Conservation (phyloP, 2,113 vertebrate species). For the Varanus salvator region DNA sequence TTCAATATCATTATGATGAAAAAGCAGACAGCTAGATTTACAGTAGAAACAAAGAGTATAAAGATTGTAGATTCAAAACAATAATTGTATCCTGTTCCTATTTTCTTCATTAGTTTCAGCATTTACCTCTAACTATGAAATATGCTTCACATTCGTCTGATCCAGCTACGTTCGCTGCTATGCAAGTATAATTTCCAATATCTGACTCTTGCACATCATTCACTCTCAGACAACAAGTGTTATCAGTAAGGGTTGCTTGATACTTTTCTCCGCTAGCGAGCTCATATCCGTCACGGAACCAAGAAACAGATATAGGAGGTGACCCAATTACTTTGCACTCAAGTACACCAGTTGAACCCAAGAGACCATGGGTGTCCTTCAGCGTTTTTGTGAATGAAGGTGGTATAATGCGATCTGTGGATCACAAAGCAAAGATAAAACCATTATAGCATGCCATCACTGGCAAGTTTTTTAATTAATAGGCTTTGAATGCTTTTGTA, state of each 20-base stretch:
- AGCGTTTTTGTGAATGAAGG: conserved; percentile 92
- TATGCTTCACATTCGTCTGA: conserved; percentile 87
- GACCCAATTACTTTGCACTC: conserved; percentile 96
- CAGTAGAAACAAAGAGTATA: conserved; percentile 32
- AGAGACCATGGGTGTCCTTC: conserved; percentile 84
- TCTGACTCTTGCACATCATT: conserved; percentile 84
- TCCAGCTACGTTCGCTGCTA: conserved; percentile 90
- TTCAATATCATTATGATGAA: not conserved
- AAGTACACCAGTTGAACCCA: conserved; percentile 83
- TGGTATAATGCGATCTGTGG: conserved; percentile 91
- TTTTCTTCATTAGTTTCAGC: conserved; percentile 3
- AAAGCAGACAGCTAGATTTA: conserved; percentile 40
- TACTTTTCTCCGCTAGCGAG: conserved; percentile 88
- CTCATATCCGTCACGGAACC: conserved; percentile 90
- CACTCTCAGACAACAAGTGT: conserved; percentile 87
- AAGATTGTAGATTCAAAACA: not conserved
- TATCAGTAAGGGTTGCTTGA: conserved; percentile 89
- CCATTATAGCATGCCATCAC: conserved; percentile 27
- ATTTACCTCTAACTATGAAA: conserved; percentile 94
- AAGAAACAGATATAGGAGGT: conserved; percentile 89
- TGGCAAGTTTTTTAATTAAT: not conserved
- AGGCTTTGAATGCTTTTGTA: not conserved
- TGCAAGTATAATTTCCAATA: conserved; percentile 88
- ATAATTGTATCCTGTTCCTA: conserved; percentile 25
- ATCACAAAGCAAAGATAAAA: conserved; percentile 64